phyloP scores from a whole-genome alignment of 2,888 invertebrate species.

The Poecilobothrus nobilitatus region DNA sequence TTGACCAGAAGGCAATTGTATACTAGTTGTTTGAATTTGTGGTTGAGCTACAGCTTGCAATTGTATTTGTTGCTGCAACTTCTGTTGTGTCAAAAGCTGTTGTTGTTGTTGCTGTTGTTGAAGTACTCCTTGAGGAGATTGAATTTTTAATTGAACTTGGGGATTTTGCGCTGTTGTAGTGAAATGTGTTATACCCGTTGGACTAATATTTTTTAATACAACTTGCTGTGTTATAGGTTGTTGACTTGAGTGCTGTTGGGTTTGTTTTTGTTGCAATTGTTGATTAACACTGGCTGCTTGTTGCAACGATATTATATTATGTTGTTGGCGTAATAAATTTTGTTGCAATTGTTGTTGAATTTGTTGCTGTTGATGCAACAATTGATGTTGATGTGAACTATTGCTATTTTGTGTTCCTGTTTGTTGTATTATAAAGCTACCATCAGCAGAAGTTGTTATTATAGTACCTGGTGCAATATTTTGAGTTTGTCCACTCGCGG shows the following conservation, averaged over 20 bases:
- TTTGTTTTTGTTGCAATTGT: conserved; percentile 23
- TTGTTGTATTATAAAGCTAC: neutral
- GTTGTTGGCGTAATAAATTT: neutral
- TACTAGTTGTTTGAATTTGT: conserved; percentile 19
- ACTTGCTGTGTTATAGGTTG: conserved; percentile 24
- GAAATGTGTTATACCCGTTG: neutral
- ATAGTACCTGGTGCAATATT: neutral
- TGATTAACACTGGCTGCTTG: conserved; percentile 15
- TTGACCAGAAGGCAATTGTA: conserved; percentile 20
- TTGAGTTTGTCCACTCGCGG: neutral
- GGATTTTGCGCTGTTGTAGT: neutral
- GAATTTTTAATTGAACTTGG: conserved; percentile 12
- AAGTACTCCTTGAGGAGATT: conserved; percentile 21
- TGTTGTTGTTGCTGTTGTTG: conserved; percentile 24
- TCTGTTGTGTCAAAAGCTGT: conserved; percentile 7
- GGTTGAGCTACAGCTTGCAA: conserved; percentile 22
- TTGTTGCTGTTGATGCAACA: conserved; percentile 26
- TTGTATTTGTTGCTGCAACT: neutral
- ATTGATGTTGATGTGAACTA: conserved; percentile 22
- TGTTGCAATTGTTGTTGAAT: conserved; percentile 26
- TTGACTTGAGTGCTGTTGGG: conserved; percentile 23
- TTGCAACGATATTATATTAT: conserved; percentile 16
- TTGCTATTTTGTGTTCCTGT: neutral
- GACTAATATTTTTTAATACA: neutral
- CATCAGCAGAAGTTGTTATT: neutral